Base-by-base conservation (phyloP, 2,797 vertebrate species). In the Gambelia wislizenii region DNA sequence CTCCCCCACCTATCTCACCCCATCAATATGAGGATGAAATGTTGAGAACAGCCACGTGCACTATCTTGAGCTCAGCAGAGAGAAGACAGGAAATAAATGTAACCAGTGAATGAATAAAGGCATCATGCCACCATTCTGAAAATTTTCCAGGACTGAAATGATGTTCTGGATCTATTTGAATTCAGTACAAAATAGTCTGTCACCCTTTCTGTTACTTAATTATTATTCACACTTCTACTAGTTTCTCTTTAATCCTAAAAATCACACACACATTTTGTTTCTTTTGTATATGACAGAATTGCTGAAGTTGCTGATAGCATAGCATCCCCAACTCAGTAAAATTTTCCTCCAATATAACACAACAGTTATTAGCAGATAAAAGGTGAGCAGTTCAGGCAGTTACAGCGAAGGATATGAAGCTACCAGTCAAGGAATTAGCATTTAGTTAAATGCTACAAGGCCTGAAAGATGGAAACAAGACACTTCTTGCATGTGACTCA, bases 401-500 rank as follows among this genome's bases (percentile, higher is more conserved):
- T 86, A 12, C 86, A 13, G 91, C 44, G 87, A 91, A 89, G 83
- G 42, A 83, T 4, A 69, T 0, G 2, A 72, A 93, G 86, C 49
- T 61, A 87, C 91, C 78, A 91, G 94, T 94, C 93, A 89, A 93
- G 93, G 93, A 91, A 86, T 1, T 89, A 86, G 91, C 88, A 90
- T 96, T 93, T 95, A 94, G 92, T 91, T 95, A 95, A 95, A 94
- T 93, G 93, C 92, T 94, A 87, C 91, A 91, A 87, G 90, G 91
- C 80, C 91, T 94, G 84, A 92, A 93, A 91, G 90, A 90, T 91
- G 91, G 93, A 93, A 94, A 94, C 1, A 16, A 95, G 95, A 94
- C 91, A 89, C 85, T 95, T 94, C 93, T 91, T 86, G 82, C 1
- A 74, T 81, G 78, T 96, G 96, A 96, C 91, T 96, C 95, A 96